Percentiles rank a stretch among this genome's conserved stretches.
These are phyloP conservation scores for Danaus melanippus DNA, from an alignment of 1,140 invertebrate genomes.

Conservation along the genomic window DNA sequence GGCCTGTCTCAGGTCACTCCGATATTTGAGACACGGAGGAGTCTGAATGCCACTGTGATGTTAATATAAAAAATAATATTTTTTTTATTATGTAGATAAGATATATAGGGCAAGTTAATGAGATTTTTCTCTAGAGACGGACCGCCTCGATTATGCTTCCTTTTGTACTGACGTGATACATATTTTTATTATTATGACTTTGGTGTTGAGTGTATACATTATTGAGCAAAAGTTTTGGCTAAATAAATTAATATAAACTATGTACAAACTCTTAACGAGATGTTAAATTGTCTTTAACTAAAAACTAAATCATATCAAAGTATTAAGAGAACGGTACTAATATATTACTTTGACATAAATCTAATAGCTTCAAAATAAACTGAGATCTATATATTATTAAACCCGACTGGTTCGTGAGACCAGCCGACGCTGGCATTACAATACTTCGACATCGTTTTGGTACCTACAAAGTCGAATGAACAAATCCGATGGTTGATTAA, in stretches of 20 bases:
- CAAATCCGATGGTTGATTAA: too few species aligned
- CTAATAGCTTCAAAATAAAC: constrained; percentile 67
- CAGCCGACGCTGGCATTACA: constrained; percentile 20
- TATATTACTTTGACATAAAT: constrained; percentile 41
- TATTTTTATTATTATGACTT: constrained; percentile 65
- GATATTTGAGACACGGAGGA: constrained; percentile 13
- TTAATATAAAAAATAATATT: constrained; percentile 6
- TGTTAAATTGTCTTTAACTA: constrained; percentile 62
- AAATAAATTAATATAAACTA: constrained; percentile 65
- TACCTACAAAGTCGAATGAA: too few species aligned
- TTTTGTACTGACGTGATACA: constrained; percentile 65
- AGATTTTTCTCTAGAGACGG: background rate
- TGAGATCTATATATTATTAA: constrained; percentile 53
- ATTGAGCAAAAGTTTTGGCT: constrained; percentile 69
- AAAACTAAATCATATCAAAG: constrained; percentile 41
- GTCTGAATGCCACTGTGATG: constrained; percentile 21
- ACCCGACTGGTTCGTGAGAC: constrained; percentile 26
- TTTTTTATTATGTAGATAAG: background rate
- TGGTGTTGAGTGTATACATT: constrained; percentile 67
- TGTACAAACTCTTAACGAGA: constrained; percentile 49
- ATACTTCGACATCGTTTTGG: too few species aligned
- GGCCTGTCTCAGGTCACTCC: constrained; percentile 29
- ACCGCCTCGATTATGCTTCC: constrained; percentile 42
- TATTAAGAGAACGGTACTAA: constrained; percentile 47
- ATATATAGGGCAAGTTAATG: constrained; percentile 2